Evolutionary conservation across 2,113 vertebrate genomes (phyloP), one percentile per base, ranked within the genome.

Genomic region (Eulacestoma nigropectus): DNA sequence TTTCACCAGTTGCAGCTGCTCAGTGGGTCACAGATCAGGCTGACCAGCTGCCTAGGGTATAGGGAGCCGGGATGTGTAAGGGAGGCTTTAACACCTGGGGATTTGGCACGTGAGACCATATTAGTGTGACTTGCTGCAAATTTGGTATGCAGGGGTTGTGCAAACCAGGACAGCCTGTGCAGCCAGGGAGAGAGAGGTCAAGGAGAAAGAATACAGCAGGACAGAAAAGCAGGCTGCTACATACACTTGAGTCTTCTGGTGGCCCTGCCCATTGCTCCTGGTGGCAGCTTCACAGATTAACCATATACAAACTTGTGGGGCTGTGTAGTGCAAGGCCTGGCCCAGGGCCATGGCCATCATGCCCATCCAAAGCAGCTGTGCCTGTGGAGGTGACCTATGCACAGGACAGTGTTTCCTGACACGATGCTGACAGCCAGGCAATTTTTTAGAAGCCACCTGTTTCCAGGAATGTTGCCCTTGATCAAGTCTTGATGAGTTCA

Each of bases 291-390:
- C 50, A 17, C 33, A 15, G 4, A 19, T 29, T 37, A 79, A 47
- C 16, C 53, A 35, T 4, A 18, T 4, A 8, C 16, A 50, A 33
- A 47, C 29, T 7, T 16, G 35, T 6, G 16, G 13, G 7, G 8
- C 42, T 60, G 65, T 0, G 0, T 7, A 33, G 15, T 2, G 11
- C 14, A 70, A 39, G 26, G 27, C 13, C 37, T 68, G 27, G 53
- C 49, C 25, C 15, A 81, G 16, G 64, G 47, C 60, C 73, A 20
- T 3, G 13, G 18, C 42, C 1, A 1, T 10, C 33, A 4, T 26
- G 17, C 13, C 65, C 64, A 16, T 37, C 10, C 60, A 67, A 42
- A 46, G 21, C 79, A 86, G 30, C 73, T 39, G 16, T 53, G 68
- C 41, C 37, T 88, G 37, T 22, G 5, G 16, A 69, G 49, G 26